Base-by-base conservation (phyloP, 1,140 invertebrate genomes). In the Drosophila eugracilis region DNA sequence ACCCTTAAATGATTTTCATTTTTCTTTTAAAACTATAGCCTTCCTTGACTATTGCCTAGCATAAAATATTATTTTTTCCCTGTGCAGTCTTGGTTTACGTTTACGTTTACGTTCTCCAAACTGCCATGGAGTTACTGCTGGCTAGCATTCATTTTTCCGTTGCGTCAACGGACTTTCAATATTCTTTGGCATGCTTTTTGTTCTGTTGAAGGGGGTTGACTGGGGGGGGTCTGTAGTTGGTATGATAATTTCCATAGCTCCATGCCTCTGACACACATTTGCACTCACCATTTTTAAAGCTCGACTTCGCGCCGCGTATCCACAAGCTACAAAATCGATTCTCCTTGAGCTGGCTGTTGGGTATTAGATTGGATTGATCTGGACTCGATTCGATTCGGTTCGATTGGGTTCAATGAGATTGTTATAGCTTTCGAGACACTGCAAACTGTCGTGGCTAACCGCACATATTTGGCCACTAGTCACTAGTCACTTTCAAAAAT, bases 81-180 rank as follows among this genome's bases (percentile, higher is more conserved):
- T 10, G 60, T 63, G 60, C 57, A 63, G 10, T 60, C 37, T 63
- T 37, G 15, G n/a, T 60, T 24, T 47, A 73, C 60, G 60, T 77
- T 81, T 44, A n/a, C n/a, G n/a, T 60, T 24, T 47, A 69, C 58
- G 74, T 78, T 83, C 78, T 75, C 69, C 32, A 57, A 55, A 50
- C 44, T 70, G 47, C 17, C 59, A 34, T 45, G 22, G 41, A 59
- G 24, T 59, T 42, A 22, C 52, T 45, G 65, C 54, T 37, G 70
- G 15, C 75, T 41, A 80, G 58, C 80, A 85, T 85, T 86, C 80
- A 60, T 73, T 85, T 85, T 80, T 85, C 60, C 76, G 60, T 67
- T 85, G 76, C 70, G 70, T 73, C 69, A 72, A 78, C 80, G 74
- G 75, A 58, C 78, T 83, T 83, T 83, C 75, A 79, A 78, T 83